phyloP scores from a whole-genome alignment of 2,888 invertebrate genomes.

The Aelia acuminata region DNA sequence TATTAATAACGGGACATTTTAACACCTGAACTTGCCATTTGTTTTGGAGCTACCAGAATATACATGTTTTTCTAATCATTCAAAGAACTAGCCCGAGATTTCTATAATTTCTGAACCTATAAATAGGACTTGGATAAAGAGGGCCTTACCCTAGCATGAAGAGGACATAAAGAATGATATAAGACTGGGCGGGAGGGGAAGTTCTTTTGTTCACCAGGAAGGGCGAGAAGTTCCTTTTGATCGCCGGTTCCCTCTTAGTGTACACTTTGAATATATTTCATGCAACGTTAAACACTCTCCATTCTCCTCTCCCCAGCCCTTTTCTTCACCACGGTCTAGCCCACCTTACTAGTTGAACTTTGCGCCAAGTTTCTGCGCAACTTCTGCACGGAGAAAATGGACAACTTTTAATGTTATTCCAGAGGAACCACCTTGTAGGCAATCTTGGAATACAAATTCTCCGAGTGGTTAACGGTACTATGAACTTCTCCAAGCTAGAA shows the following conservation, averaged over 20 bases:
- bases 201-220: constrained; percentile 48
- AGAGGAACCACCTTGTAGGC: constrained; percentile 24
- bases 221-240: constrained; percentile 42
- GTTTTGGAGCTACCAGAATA: too few species aligned
- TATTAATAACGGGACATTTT: too few species aligned
- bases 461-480: neutral
- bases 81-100: too few species aligned
- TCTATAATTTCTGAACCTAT: neutral
- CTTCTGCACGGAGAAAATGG: neutral
- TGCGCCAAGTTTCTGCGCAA: constrained; percentile 25
- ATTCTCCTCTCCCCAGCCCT: constrained; percentile 5
- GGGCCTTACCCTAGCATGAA: neutral
- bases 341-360: constrained; percentile 34
- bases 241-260: constrained; percentile 27
- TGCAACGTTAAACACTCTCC: constrained; percentile 44
- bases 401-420: constrained; percentile 38
- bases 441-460: constrained; percentile 7
- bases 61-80: too few species aligned
- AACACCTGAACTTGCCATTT: too few species aligned
- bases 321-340: constrained; percentile 13
- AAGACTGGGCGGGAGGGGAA: neutral
- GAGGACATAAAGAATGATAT: constrained; percentile 39
- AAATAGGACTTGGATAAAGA: neutral
- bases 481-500: neutral
- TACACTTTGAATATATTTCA: constrained; percentile 51